Evolutionary conservation across 2,113 vertebrate species (phyloP), one percentile per base, ranked within the genome.

Genomic region (Scopus umbretta): DNA sequence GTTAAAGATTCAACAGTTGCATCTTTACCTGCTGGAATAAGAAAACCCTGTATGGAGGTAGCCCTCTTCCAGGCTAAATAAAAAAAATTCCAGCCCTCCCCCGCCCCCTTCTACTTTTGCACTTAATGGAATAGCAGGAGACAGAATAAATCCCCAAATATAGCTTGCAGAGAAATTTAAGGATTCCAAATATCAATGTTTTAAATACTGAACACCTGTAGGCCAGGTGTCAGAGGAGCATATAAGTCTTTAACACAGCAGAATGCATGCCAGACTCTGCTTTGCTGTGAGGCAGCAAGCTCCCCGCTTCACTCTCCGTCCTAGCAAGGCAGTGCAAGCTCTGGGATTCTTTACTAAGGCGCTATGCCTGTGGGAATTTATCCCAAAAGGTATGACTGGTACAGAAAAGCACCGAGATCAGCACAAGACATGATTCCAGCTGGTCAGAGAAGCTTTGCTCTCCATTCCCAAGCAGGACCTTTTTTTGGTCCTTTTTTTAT

Each of bases 1-100:
- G 91, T 92, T 92, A 92, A 94, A 94, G 50, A 92, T 91, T 90
- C 62, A 96, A 80, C 53, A 88, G 84, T 26, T 76, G 36, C 25
- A 76, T 76, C 80, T 63, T 79, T 76, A 89, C 56, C 53, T 94
- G 49, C 52, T 82, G 71, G 63, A 81, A 68, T 70, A 89, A 85
- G 62, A 85, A 94, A 90, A 68, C 32, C 53, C 53, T 89, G 16
- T n/a, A 27, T 25, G 18, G 42, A 94, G 25, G 17, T 3, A 94
- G 50, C 53, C 62, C 16, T 68, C 78, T 80, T 83, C 40, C 58
- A 93, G n/a, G 53, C 9, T n/a, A 90, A 67, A 79, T 17, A 83
- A 13, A 63, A 84, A 84, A 56, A 50, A 55, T 10, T 29, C 12
- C 61, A 74, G 30, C 38, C 55, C 78, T 61, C 11, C 20, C 13